Conservation (phyloP, 2,888 invertebrate genomes). For the Hirtodrosophila alboralis region DNA sequence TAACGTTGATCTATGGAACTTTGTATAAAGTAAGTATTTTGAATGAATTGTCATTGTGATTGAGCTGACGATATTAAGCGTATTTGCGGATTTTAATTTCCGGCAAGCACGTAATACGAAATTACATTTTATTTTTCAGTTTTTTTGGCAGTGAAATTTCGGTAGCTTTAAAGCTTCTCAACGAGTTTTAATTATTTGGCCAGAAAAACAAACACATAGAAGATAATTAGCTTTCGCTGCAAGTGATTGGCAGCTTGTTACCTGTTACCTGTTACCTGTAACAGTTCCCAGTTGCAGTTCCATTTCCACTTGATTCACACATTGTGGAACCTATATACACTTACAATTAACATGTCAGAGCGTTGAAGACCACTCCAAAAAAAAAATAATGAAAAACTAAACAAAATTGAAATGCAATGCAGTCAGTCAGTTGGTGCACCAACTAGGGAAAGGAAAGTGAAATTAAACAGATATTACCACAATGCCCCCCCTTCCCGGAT, state of each 20-base stretch:
- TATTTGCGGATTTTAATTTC: constrained; percentile 55
- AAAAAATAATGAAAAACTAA: constrained; percentile 42
- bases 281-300: constrained; percentile 31
- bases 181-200: constrained; percentile 56
- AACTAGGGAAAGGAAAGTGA: constrained; percentile 73
- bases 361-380: constrained; percentile 60
- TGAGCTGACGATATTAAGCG: too few species aligned
- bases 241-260: constrained; percentile 15
- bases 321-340: constrained; percentile 40
- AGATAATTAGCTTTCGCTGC: constrained; percentile 61
- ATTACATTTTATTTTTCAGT: constrained; percentile 59
- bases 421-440: constrained; percentile 58
- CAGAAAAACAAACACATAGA: constrained; percentile 14
- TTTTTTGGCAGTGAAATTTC: constrained; percentile 74
- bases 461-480: constrained; percentile 42
- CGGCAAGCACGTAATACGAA: constrained; percentile 70
- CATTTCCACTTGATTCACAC: constrained; percentile 50
- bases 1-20: constrained; percentile 50
- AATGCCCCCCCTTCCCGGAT: background rate
- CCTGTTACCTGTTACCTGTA: background rate
- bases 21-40: too few species aligned
- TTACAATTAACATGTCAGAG: constrained; percentile 61
- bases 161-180: constrained; percentile 48
- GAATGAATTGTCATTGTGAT: background rate
- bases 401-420: constrained; percentile 71